Conservation (phyloP, 2,888 invertebrate genomes). For the Hypsopygia costalis region DNA sequence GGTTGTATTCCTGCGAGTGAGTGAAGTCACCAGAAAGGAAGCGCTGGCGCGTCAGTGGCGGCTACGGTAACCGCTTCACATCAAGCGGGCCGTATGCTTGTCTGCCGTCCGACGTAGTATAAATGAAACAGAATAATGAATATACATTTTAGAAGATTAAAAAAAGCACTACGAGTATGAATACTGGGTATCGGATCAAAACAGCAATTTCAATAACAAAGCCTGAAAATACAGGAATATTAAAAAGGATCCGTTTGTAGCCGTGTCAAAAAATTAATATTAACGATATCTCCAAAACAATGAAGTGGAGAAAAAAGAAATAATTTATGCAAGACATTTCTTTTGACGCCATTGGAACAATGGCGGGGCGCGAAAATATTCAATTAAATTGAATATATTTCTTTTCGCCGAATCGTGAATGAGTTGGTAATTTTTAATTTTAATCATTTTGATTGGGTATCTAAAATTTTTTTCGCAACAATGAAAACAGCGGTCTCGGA, state of each 20-base stretch:
- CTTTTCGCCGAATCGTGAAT: slow-evolving; percentile 21
- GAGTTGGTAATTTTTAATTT: slow-evolving; percentile 20
- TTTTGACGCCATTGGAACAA: slow-evolving; percentile 70
- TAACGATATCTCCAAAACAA: slow-evolving; percentile 75
- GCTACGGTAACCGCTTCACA: too few relatives aligned
- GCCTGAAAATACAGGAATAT: slow-evolving; percentile 62
- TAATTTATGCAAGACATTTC: slow-evolving; percentile 76
- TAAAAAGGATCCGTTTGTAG: slow-evolving; percentile 67
- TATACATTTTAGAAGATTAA: slow-evolving; percentile 6
- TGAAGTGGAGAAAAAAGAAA: slow-evolving; percentile 67
- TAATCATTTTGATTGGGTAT: slow-evolving; percentile 9
- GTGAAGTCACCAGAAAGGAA: too few relatives aligned
- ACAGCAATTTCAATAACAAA: slow-evolving; percentile 73
- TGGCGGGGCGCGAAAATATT: slow-evolving; percentile 45
- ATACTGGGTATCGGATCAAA: slow-evolving; percentile 27
- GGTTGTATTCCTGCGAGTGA: too few relatives aligned
- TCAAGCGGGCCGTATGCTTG: too few relatives aligned
- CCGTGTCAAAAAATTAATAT: slow-evolving; percentile 79
- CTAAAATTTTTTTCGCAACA: slow-evolving; percentile 9
- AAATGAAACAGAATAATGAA: slow-evolving; percentile 1
- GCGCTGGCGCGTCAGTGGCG: too few relatives aligned
- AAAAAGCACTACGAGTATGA: not conserved
- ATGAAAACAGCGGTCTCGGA: not conserved
- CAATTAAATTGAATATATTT: slow-evolving; percentile 53
- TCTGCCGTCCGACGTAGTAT: too few relatives aligned